Base-by-base conservation (phyloP, 2,888 invertebrate species). In the Elysia crispata region DNA sequence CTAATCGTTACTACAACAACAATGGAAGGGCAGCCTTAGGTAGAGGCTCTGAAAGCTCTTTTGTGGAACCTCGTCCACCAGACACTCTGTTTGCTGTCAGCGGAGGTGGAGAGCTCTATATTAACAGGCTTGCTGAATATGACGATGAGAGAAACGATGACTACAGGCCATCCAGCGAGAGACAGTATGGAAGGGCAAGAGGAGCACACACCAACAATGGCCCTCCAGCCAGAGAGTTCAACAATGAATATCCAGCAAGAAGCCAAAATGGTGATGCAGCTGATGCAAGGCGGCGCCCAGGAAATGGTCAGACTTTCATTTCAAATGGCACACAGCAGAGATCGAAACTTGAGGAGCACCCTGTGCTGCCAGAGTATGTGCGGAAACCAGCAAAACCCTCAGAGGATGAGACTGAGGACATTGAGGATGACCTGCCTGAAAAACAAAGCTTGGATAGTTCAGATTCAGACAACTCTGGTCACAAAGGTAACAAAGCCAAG, bases 301-400 rank as follows among this genome's bases (percentile, higher is more conserved):
- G 49, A 74, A 41, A 41, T 41, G 41, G 41, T 41, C 41, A 41
- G 3, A 11, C 41, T 41, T 11, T 11, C 11, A 11, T 41, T 41
- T 62, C 67, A 73, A 74, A 25, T 57, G 73, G 30, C 64, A 74
- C 15, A 54, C 74, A 54, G 67, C 67, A 49, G 66, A 57, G 54
- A 57, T 25, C 23, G 33, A 54, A 74, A 13, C 75, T 62, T 0
- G 15, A 3, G 60, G 18, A 28, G 18, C 80, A 80, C 0, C 75
- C 80, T 15, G 70, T 69, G 5, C 31, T 80, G 1, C 80, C 80
- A 13, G 80, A 80, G 23, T 80, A 80, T 33, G 70, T 76, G 23
- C 75, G 69, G 20, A 80, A 80, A 66, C 6, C 60, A 18, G 5
- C n/a, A 3, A 60, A 60, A 60, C 23, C 20, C 60, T 60, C 60